phyloP scores from a whole-genome alignment of 2,797 vertebrate genomes.

The Neostethus bicornis region DNA sequence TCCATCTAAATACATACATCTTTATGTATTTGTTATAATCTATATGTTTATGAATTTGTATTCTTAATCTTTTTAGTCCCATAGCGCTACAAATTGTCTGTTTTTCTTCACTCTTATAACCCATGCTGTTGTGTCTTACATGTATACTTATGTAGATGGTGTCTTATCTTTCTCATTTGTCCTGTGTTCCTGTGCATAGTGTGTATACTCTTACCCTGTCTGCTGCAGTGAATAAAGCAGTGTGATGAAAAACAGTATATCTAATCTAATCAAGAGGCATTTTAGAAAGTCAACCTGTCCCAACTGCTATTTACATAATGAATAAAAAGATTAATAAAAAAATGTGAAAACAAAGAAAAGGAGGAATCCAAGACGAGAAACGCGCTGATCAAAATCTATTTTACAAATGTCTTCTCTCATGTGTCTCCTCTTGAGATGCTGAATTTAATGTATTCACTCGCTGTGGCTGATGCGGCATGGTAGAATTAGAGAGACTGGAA shows the following conservation, averaged over 20 bases:
- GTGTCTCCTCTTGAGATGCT: conserved; percentile 28
- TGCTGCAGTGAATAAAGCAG: too few relatives aligned
- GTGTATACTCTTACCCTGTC: too few relatives aligned
- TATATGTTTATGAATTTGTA: too few relatives aligned
- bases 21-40: too few relatives aligned
- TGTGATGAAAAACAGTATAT: conserved; percentile 28
- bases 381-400: conserved; percentile 48
- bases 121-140: too few relatives aligned
- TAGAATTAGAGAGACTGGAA: conserved; percentile 60
- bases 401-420: conserved; percentile 40
- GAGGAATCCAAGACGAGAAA: conserved; percentile 33
- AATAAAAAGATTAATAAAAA: conserved; percentile 29
- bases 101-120: too few relatives aligned
- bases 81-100: too few relatives aligned
- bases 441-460: conserved; percentile 61
- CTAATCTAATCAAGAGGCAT: conserved; percentile 32
- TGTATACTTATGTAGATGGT: too few relatives aligned
- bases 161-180: too few relatives aligned
- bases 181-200: too few relatives aligned
- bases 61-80: too few relatives aligned
- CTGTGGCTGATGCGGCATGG: conserved; percentile 31
- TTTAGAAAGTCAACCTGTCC: conserved; percentile 32
- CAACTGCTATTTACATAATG: conserved; percentile 44
- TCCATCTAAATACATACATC: too few relatives aligned
- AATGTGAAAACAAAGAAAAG: conserved; percentile 26